Evolutionary conservation across 1,140 invertebrate species (phyloP).

Genomic region (Belonocnema kinseyi): DNA sequence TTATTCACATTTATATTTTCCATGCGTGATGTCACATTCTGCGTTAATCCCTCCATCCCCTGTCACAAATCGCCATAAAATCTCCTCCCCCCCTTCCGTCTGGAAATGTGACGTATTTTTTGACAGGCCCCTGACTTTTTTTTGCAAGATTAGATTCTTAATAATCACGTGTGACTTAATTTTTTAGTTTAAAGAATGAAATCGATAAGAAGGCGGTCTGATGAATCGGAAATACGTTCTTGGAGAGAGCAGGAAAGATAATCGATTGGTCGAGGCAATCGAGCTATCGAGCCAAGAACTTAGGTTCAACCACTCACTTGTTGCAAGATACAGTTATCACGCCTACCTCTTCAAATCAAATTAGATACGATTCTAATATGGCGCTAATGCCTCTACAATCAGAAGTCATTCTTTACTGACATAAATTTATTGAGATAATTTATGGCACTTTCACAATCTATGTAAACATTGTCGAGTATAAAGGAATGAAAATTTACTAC

Average conservation of each 20-base stretch:
- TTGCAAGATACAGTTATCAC: slow-evolving; percentile 15
- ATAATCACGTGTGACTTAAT: no score
- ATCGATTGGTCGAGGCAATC: slow-evolving; percentile 19
- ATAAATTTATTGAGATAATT: not conserved
- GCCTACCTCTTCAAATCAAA: not conserved
- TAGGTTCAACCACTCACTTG: not conserved
- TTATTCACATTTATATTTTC: no score
- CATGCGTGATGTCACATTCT: no score
- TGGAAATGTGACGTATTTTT: no score
- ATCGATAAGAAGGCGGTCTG: slow-evolving; percentile 1
- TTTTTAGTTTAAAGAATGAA: not conserved
- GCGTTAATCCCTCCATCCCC: no score
- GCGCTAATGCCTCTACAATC: not conserved
- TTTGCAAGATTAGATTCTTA: no score
- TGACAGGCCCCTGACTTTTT: no score
- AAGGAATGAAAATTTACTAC: no score
- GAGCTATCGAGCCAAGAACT: slow-evolving; percentile 13
- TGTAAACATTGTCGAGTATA: no score
- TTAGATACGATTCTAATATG: slow-evolving; percentile 6
- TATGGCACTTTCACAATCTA: no score
- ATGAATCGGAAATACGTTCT: not conserved
- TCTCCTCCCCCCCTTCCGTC: no score
- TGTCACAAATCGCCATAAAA: no score
- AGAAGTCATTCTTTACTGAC: not conserved
- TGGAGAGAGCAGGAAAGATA: slow-evolving; percentile 18